Percentiles rank a stretch among this genome's conserved stretches.
These are phyloP conservation scores for Platysteira castanea DNA, from an alignment of 2,113 vertebrate species.

Conservation along the genomic window DNA sequence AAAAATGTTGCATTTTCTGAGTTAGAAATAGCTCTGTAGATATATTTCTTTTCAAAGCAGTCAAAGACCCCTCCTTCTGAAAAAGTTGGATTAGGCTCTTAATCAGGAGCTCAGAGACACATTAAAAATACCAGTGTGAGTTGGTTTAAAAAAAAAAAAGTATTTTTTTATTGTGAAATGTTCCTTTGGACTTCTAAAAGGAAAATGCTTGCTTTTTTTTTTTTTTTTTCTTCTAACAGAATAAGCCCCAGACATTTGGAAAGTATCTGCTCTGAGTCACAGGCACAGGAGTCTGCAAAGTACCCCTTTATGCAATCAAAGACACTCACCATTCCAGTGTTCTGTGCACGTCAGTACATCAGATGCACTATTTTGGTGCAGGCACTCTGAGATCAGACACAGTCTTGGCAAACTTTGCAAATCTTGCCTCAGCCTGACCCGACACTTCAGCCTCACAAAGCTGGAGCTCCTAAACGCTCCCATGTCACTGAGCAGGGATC, in stretches of 20 bases:
- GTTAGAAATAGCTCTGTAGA: neutral
- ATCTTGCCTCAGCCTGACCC: conserved; percentile 54
- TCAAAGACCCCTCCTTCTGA: neutral
- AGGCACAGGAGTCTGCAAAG: conserved; percentile 5
- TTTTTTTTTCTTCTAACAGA: neutral
- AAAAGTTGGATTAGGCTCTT: neutral
- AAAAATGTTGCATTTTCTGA: neutral
- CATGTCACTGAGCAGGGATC: neutral
- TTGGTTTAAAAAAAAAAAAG: neutral
- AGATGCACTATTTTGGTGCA: conserved; percentile 39
- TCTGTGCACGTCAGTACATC: neutral
- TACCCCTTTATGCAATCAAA: conserved; percentile 41
- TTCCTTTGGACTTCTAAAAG: conserved; percentile 44
- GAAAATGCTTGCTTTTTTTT: conserved; percentile 28
- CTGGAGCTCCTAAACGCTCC: neutral
- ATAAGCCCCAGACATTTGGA: conserved; percentile 59
- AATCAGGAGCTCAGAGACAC: neutral
- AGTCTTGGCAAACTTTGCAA: conserved; percentile 57
- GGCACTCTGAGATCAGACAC: conserved; percentile 46
- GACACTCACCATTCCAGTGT: neutral
- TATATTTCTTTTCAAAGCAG: neutral
- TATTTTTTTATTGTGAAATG: conserved; percentile 57
- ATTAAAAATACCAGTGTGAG: neutral
- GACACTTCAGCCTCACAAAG: neutral
- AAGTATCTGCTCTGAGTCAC: conserved; percentile 55